Conservation (phyloP, 2,888 invertebrate genomes). For the Troglohyphantes excavatus region DNA sequence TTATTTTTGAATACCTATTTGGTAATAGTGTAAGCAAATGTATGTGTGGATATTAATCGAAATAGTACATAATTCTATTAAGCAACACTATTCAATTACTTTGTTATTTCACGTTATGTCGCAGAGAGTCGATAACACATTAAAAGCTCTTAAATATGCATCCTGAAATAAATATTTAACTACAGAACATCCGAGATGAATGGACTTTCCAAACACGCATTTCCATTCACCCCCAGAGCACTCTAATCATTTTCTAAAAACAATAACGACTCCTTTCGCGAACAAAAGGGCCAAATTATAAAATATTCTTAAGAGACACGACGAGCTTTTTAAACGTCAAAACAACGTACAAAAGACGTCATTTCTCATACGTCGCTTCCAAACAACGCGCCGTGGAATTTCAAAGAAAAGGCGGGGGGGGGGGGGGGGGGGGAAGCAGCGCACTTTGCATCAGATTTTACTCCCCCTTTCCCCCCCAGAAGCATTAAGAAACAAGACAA, state of each 20-base stretch:
- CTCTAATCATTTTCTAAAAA: constrained; percentile 12
- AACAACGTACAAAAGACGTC: constrained; percentile 30
- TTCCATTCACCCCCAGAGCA: neutral
- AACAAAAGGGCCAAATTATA: constrained; percentile 6
- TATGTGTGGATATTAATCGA: no score
- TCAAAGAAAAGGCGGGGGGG: neutral
- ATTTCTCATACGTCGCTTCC: constrained; percentile 25
- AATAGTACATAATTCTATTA: no score
- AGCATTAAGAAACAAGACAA: constrained; percentile 41
- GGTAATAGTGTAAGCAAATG: no score
- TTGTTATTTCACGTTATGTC: no score
- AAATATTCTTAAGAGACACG: constrained; percentile 15
- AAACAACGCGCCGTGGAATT: constrained; percentile 12
- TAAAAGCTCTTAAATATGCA: neutral
- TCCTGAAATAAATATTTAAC: neutral
- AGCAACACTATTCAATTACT: no score
- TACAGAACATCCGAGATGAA: neutral
- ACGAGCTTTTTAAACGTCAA: constrained; percentile 37
- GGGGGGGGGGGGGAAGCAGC: neutral
- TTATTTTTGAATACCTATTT: no score
- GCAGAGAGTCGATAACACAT: no score
- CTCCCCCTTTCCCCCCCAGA: neutral
- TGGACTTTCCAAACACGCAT: neutral
- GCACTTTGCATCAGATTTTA: constrained; percentile 23
- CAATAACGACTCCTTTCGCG: neutral